These are phyloP conservation scores for Agonum fuliginosum DNA, from an alignment of 2,888 invertebrate genomes.

Conservation along the genomic window DNA sequence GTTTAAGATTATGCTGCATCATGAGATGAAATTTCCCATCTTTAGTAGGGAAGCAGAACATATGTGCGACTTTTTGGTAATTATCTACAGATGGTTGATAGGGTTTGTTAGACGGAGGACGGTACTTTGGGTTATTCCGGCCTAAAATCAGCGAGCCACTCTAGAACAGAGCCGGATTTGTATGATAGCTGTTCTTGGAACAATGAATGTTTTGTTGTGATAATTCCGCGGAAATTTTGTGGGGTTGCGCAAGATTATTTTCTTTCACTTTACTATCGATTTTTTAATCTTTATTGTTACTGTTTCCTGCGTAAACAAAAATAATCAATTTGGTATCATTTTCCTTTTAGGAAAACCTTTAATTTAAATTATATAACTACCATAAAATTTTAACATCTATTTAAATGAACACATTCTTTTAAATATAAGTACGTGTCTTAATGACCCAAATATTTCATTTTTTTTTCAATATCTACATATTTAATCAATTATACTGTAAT, in stretches of 20 bases:
- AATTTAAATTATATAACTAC: too few relatives aligned
- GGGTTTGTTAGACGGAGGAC: not conserved
- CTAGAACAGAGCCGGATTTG: slow-evolving; percentile 38
- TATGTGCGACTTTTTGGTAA: not conserved
- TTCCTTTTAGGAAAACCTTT: too few relatives aligned
- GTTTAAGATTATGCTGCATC: slow-evolving; percentile 4
- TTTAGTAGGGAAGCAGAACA: not conserved
- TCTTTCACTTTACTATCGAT: not conserved
- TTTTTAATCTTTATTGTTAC: not conserved
- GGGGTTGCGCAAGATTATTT: slow-evolving; percentile 9
- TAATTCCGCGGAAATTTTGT: not conserved
- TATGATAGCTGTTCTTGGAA: slow-evolving; percentile 18
- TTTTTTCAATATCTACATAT: too few relatives aligned
- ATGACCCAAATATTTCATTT: too few relatives aligned
- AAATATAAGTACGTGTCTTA: too few relatives aligned
- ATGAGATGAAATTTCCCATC: slow-evolving; percentile 42
- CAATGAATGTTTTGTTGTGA: slow-evolving; percentile 2
- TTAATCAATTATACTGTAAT: too few relatives aligned
- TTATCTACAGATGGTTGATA: slow-evolving; percentile 24
- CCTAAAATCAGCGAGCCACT: slow-evolving; percentile 12
- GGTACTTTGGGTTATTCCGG: slow-evolving; percentile 34
- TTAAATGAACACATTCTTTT: too few relatives aligned
- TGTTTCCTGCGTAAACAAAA: too few relatives aligned
- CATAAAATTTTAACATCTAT: too few relatives aligned
- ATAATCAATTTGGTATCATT: too few relatives aligned